Base-by-base conservation (phyloP, 2,113 vertebrate genomes). In the Pseudorhombus dupliciocellatus region DNA sequence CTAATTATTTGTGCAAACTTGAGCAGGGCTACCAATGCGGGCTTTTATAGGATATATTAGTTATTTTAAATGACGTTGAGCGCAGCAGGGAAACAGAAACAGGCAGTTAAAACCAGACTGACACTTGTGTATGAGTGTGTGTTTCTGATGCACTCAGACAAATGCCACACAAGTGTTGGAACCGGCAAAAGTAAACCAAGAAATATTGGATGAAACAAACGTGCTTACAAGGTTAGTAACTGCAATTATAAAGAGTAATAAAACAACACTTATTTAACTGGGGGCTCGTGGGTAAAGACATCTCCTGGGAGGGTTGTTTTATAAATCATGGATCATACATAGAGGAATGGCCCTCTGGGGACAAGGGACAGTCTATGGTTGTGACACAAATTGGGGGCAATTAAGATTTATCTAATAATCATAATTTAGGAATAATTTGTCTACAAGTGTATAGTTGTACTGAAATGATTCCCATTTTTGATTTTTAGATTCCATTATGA, bases 1-100 rank as follows among this genome's bases (percentile, higher is more conserved):
- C 83, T 90, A 88, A 88, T 89, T 90, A 88, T 89, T 84, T 81
- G 87, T 54, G 80, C 84, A 88, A 90, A 89, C 62, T 76, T 25
- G 73, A 79, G 77, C 82, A 86, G 82, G 82, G 83, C 85, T 84
- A 70, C 87, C 66, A 75, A 83, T 77, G 77, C 66, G 57, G 74
- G 65, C 15, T 86, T 91, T 85, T 83, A 86, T 83, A 42, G 81
- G 80, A 79, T 75, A 77, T 85, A 92, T 87, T 87, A 84, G 89
- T 85, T 83, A 83, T 88, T 81, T 81, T 84, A 88, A 88, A 90
- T 75, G 82, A 87, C 61, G 86, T 76, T 56, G 74, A 71, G 70
- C 80, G 18, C 88, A 90, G 88, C 84, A 59, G 84, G 83, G 58
- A 79, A 81, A 84, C 68, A 34, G 78, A 72, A 83, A 71, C 61